Conservation (phyloP, 2,797 vertebrate genomes). For the Hafferia zeledoni region DNA sequence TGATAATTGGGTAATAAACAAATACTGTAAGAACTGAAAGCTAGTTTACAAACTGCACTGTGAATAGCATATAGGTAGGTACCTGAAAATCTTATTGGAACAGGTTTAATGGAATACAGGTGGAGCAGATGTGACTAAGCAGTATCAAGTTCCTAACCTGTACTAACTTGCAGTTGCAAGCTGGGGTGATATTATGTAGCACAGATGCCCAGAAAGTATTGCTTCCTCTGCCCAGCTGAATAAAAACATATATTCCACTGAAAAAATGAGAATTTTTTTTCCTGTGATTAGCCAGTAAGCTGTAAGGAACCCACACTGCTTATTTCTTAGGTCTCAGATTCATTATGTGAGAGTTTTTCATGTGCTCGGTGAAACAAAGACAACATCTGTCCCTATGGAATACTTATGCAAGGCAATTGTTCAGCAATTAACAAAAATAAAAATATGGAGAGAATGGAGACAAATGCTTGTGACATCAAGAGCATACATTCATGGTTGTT, state of each 20-base stretch:
- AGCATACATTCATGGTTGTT: neutral
- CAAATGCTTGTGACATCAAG: neutral
- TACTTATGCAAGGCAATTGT: neutral
- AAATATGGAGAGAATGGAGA: neutral
- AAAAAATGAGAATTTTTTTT: conserved; percentile 19
- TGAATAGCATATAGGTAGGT: neutral
- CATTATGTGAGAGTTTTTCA: neutral
- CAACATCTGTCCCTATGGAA: neutral
- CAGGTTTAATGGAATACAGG: neutral
- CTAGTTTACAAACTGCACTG: neutral
- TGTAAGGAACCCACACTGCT: neutral
- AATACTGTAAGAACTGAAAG: neutral
- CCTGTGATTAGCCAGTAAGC: neutral
- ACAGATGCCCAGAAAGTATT: neutral
- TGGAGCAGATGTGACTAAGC: neutral
- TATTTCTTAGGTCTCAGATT: neutral
- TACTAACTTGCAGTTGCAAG: neutral
- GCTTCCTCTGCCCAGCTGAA: neutral
- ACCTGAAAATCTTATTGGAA: neutral
- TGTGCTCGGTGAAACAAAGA: neutral
- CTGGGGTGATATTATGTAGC: neutral
- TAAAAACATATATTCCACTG: neutral
- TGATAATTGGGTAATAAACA: neutral
- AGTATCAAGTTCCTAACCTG: neutral
- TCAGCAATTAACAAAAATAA: neutral